Base-by-base conservation (phyloP, 2,113 vertebrate species). In the Crypturellus undulatus region DNA sequence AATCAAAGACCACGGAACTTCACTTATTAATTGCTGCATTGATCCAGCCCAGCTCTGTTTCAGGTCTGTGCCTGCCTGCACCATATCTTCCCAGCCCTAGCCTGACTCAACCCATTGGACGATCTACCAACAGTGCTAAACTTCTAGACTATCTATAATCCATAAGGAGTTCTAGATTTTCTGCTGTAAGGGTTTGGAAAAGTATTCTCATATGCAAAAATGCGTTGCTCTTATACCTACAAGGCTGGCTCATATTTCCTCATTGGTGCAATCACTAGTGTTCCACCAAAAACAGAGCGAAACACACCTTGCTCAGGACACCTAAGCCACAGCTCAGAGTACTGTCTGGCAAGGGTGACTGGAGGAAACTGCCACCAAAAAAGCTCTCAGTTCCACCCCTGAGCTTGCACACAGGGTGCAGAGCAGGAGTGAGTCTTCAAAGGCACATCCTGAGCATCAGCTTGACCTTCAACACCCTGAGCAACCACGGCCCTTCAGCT, bases 321-420 rank as follows among this genome's bases (percentile, higher is more conserved):
- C 21, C 60, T 19, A 18, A 47, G 30, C 18, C 19, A 5, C 1
- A 34, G 63, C n/a, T 25, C 47, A 49, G 65, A 72, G 91, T 16
- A 24, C 36, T 32, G 59, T 32, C 49, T 56, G 65, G 76, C 18
- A n/a, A 40, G 40, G 51, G 45, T 4, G 36, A 52, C 38, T 79
- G 73, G 76, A 88, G 69, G 52, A 45, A 86, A 47, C 47, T 16
- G 32, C 4, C 65, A 36, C 34, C 60, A 47, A 7, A 68, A 6
- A 30, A 69, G 25, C 77, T 90, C 47, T 49, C 64, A 4, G 43
- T n/a, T 30, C 60, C 25, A 32, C 1, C 59, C 68, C 75, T 3
- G 0, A 42, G 40, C 54, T 62, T 5, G 2, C 32, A 76, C 65
- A 54, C 68, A 6, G 60, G 2, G 0, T 13, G 64, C 4, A 3